phyloP scores from a whole-genome alignment of 2,888 invertebrate genomes.

The Diarsia rubi region DNA sequence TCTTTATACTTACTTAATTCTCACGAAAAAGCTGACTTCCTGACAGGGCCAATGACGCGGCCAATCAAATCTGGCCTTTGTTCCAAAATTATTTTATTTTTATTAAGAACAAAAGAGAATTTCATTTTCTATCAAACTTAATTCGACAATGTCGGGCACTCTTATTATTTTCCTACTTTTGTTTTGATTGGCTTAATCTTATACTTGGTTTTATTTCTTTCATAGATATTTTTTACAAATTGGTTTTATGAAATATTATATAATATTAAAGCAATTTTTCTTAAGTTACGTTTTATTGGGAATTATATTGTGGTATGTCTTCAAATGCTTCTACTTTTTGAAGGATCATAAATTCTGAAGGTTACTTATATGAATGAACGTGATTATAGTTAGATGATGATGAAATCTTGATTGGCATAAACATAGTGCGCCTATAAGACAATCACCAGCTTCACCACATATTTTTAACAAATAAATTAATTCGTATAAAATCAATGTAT shows the following conservation, averaged over 20 bases:
- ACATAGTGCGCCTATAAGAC: neutral
- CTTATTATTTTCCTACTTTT: constrained; percentile 65
- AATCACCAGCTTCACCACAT: neutral
- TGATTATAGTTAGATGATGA: too few relatives aligned
- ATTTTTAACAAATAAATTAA: neutral
- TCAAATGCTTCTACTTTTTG: neutral
- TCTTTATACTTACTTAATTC: constrained; percentile 21
- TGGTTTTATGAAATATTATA: constrained; percentile 35
- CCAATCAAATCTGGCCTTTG: constrained; percentile 69
- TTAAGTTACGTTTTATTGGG: constrained; percentile 31
- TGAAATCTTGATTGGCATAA: neutral
- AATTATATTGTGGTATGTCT: constrained; percentile 2
- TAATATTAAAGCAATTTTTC: constrained; percentile 26
- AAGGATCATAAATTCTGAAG: neutral
- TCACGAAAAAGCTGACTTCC: constrained; percentile 41
- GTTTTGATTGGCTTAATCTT: constrained; percentile 66
- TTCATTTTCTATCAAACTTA: constrained; percentile 74
- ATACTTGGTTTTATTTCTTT: constrained; percentile 43
- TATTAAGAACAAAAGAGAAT: constrained; percentile 73
- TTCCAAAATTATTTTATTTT: constrained; percentile 69
- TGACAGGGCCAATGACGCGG: constrained; percentile 60
- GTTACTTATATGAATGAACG: neutral
- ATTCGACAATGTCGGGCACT: constrained; percentile 72
- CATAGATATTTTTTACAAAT: constrained; percentile 36
- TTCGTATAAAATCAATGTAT: too few relatives aligned